Evolutionary conservation across 1,140 invertebrate genomes (phyloP), one percentile per base, ranked within the genome.

Genomic region (Pemphigus obesinymphae): DNA sequence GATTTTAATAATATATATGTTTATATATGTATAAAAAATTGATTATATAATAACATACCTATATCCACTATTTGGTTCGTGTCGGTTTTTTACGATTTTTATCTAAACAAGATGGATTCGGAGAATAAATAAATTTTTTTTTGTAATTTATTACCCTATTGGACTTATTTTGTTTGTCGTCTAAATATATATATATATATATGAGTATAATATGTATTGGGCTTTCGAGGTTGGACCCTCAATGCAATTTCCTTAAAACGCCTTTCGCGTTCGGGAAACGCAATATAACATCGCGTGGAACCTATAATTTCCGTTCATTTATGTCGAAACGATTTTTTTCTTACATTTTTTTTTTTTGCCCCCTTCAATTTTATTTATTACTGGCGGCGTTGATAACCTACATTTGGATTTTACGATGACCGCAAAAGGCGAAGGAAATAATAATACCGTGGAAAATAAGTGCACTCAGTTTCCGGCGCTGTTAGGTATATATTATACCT

Each of bases 221-320:
- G n/a, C 43, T 48, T 31, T 73, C 17, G 70, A 45, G 70, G 70
- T 50, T 31, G 29, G 43, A 73, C 43, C 43, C 43, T 73, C 6
- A 29, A 73, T 29, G 70, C 45, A 73, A 73, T 73, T 50, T 73
- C 70, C 70, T 73, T 73, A 73, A 73, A 73, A 73, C 70, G 70
- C 43, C 45, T 73, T 50, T 73, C 45, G 7, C 43, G 43, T 48
- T 31, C 45, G 70, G 70, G 31, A 73, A 73, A 73, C 10, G 45
- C 70, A 7, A 70, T 70, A 73, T 73, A 73, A 73, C 26, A 23
- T 50, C 45, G 70, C 29, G 8, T 29, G 70, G 70, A 73, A 73
- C 43, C 70, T 50, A 73, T 73, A 73, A 73, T 73, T 50, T 73
- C 31, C 45, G 31, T 72, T 72, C 23, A 72, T 72, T 72, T 72